phyloP scores from a whole-genome alignment of 2,797 vertebrate genomes.

The Potorous gilbertii region DNA sequence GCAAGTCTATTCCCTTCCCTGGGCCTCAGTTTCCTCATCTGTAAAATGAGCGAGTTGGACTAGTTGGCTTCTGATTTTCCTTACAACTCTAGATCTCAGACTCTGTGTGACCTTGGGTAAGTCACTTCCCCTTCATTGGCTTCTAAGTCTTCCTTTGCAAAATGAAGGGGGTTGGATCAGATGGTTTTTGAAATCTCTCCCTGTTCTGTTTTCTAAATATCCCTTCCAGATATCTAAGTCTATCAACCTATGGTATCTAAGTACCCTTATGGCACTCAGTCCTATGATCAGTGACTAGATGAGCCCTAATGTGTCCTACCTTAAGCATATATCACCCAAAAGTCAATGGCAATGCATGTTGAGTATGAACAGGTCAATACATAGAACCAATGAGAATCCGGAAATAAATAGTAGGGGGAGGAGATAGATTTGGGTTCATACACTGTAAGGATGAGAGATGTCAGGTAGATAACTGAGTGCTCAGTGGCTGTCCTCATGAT shows the following conservation, averaged over 20 bases:
- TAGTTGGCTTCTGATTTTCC: not conserved
- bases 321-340: not conserved
- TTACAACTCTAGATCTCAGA: not conserved
- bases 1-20: constrained; percentile 5
- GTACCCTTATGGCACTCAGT: not conserved
- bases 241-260: not conserved
- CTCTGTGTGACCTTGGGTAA: not conserved
- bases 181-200: not conserved
- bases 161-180: not conserved
- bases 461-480: not conserved
- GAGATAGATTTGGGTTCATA: not conserved
- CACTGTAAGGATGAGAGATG: not conserved
- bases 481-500: not conserved
- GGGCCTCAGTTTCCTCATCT: not conserved
- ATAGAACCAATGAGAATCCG: not conserved
- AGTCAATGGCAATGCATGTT: not conserved
- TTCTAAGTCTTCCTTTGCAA: not conserved
- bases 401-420: not conserved
- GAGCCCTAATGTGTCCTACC: too few relatives aligned
- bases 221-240: not conserved
- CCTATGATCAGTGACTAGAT: not conserved
- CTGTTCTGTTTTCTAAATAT: not conserved
- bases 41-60: not conserved
- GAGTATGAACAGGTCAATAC: not conserved
- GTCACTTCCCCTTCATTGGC: not conserved